Evolutionary conservation across 2,888 invertebrate species (phyloP).

Genomic region (Melangyna quadrimaculata): DNA sequence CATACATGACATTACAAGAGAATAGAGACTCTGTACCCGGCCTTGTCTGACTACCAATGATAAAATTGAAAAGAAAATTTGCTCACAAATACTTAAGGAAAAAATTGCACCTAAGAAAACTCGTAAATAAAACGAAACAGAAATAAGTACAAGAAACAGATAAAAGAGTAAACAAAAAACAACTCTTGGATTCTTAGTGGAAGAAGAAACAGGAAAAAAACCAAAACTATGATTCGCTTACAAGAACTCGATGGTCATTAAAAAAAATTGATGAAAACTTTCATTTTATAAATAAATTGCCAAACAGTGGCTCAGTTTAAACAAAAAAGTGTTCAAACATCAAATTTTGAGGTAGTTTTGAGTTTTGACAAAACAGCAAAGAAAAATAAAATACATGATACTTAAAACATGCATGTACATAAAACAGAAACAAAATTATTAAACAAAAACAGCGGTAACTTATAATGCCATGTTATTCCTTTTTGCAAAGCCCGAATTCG

Average conservation of each 20-base stretch:
- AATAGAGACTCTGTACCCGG: background rate
- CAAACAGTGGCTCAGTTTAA: constrained; percentile 1
- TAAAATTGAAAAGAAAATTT: constrained; percentile 70
- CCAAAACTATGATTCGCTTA: constrained; percentile 3
- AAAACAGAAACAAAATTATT: no score
- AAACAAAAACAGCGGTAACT: no score
- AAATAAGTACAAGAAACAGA: background rate
- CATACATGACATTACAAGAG: constrained; percentile 38
- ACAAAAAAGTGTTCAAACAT: background rate
- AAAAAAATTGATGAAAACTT: constrained; percentile 59
- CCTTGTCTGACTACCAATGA: constrained; percentile 28
- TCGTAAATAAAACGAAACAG: constrained; percentile 19
- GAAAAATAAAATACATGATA: no score
- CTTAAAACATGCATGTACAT: no score
- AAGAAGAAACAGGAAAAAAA: constrained; percentile 10
- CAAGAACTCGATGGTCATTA: constrained; percentile 27
- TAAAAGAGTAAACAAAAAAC: background rate
- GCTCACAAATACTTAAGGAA: constrained; percentile 9
- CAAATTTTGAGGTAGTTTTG: no score
- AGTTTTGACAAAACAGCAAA: no score
- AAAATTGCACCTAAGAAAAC: constrained; percentile 9
- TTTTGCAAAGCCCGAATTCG: no score
- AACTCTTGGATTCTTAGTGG: constrained; percentile 37
- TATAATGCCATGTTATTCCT: no score
- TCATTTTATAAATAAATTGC: constrained; percentile 56